These are phyloP conservation scores for Drosophila varians DNA, from an alignment of 1,140 invertebrate genomes.

Conservation along the genomic window DNA sequence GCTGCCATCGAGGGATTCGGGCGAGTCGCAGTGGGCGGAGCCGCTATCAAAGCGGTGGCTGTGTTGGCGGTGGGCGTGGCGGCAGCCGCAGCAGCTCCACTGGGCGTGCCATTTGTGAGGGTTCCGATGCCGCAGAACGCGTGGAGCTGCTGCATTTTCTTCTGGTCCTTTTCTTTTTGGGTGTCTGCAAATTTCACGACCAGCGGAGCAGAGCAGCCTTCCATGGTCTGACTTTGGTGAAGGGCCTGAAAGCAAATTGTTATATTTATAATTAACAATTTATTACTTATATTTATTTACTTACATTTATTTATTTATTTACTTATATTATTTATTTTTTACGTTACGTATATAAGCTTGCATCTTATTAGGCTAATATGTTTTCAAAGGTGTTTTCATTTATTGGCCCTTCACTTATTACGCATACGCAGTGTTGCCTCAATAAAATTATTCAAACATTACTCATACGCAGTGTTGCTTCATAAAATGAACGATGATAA, in stretches of 20 bases:
- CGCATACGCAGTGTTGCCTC: conserved; percentile 8
- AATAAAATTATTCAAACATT: too few species aligned
- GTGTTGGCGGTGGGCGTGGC: conserved; percentile 58
- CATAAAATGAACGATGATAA: neutral
- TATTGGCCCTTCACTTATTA: neutral
- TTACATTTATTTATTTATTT: too few species aligned
- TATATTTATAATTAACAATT: too few species aligned
- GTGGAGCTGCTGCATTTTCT: conserved; percentile 95
- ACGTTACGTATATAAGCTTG: too few species aligned
- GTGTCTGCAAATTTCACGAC: conserved; percentile 99
- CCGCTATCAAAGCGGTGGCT: conserved; percentile 65
- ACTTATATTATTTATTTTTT: too few species aligned
- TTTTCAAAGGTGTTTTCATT: too few species aligned
- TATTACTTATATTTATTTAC: too few species aligned
- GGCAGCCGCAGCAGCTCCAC: conserved; percentile 54
- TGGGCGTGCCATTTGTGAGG: conserved; percentile 52
- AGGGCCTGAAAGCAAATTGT: conserved; percentile 91
- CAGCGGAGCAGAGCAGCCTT: conserved; percentile 97
- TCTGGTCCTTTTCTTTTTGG: conserved; percentile 99
- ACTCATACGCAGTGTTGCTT: neutral
- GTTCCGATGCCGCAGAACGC: conserved; percentile 90
- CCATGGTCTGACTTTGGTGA: conserved; percentile 99
- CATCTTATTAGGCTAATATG: too few species aligned
- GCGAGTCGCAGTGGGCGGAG: conserved; percentile 46
- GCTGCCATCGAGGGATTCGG: conserved; percentile 67